These are phyloP conservation scores for Tineola bisselliella DNA, from an alignment of 2,888 invertebrate genomes.

Conservation along the genomic window DNA sequence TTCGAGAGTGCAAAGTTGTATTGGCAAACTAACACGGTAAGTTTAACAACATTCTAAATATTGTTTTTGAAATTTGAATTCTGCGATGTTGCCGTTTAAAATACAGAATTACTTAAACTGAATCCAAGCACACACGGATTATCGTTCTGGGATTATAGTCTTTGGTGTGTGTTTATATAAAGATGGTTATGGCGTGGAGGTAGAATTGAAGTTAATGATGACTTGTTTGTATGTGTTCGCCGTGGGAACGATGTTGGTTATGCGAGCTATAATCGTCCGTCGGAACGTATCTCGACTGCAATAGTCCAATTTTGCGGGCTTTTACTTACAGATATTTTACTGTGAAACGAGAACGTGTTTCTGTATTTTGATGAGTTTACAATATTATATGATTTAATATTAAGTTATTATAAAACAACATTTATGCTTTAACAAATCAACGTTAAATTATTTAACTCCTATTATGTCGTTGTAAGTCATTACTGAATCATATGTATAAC, in stretches of 20 bases:
- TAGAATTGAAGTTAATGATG: constrained; percentile 62
- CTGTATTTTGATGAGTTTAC: constrained; percentile 24
- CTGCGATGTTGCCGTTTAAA: constrained; percentile 25
- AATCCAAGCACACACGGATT: not conserved
- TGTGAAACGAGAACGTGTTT: constrained; percentile 43
- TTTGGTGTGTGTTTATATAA: constrained; percentile 21
- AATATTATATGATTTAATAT: not conserved
- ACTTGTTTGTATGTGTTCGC: constrained; percentile 56
- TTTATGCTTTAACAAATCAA: too few species aligned
- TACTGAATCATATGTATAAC: too few species aligned
- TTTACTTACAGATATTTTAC: constrained; percentile 46
- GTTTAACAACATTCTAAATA: not conserved
- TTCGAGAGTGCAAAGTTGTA: not conserved
- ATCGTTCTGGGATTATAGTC: not conserved
- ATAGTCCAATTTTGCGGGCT: constrained; percentile 68
- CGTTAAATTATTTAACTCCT: too few species aligned
- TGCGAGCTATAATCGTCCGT: constrained; percentile 64
- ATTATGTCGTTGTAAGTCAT: too few species aligned
- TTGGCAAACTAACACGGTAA: not conserved
- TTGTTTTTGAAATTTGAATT: constrained; percentile 31
- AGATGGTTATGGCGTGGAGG: constrained; percentile 30
- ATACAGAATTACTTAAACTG: not conserved
- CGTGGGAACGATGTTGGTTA: constrained; percentile 66
- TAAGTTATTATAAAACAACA: too few species aligned
- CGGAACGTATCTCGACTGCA: constrained; percentile 57